These are phyloP conservation scores for Esox masquinongy DNA, from an alignment of 2,797 vertebrate species.

Conservation along the genomic window DNA sequence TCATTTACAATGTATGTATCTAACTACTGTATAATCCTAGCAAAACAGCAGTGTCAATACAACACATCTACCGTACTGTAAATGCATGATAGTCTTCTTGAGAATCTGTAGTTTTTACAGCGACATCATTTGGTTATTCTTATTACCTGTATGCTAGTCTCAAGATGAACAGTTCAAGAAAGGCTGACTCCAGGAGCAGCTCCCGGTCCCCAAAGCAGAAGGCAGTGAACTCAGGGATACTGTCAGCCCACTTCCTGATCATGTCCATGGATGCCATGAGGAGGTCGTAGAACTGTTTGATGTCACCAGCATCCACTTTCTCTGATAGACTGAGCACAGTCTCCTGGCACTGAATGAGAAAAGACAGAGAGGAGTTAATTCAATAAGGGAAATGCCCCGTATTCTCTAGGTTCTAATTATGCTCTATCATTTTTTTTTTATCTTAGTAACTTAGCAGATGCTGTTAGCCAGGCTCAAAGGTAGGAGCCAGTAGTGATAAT, in stretches of 20 bases:
- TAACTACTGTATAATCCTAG: background rate
- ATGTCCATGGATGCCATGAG: slow-evolving; percentile 88
- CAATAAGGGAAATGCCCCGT: background rate
- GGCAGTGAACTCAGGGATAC: slow-evolving; percentile 87
- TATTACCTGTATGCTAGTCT: slow-evolving; percentile 91
- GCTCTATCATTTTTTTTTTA: background rate
- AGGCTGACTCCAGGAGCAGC: slow-evolving; percentile 91
- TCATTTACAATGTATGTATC: background rate
- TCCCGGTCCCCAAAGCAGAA: slow-evolving; percentile 91
- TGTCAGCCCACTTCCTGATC: slow-evolving; percentile 90
- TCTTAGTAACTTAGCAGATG: too few species aligned
- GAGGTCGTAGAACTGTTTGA: slow-evolving; percentile 95
- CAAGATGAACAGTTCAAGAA: slow-evolving; percentile 95
- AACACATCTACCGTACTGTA: background rate
- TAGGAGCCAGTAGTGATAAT: too few species aligned
- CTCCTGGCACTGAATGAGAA: slow-evolving; percentile 84
- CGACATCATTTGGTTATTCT: background rate
- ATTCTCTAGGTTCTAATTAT: background rate
- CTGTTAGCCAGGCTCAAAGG: too few species aligned
- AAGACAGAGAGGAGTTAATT: slow-evolving; percentile 1
- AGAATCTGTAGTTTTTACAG: background rate
- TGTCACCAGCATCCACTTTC: slow-evolving; percentile 87
- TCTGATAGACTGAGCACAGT: slow-evolving; percentile 76
- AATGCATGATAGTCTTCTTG: background rate
- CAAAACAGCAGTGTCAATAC: background rate